Evolutionary conservation across 2,888 invertebrate genomes (phyloP).

Genomic region (Automeris io): DNA sequence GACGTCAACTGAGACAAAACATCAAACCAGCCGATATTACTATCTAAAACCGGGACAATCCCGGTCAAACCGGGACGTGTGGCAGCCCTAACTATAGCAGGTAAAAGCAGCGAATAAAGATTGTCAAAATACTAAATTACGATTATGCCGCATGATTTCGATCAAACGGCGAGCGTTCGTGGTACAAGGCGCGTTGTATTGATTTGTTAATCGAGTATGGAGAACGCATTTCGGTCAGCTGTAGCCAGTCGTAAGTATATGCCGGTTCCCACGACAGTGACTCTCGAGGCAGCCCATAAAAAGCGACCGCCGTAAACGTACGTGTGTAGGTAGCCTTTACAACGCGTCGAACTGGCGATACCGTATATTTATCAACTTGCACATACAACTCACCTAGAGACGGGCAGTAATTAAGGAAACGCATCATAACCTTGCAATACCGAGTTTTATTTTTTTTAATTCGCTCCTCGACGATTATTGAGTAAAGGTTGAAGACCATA

Average conservation of each 20-base stretch:
- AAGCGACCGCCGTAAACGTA: slow-evolving; percentile 68
- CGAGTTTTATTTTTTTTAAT: slow-evolving; percentile 32
- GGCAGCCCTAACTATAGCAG: slow-evolving; percentile 25
- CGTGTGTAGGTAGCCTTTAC: slow-evolving; percentile 69
- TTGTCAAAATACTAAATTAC: slow-evolving; percentile 46
- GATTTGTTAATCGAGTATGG: slow-evolving; percentile 74
- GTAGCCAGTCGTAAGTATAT: slow-evolving; percentile 67
- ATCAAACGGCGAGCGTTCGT: slow-evolving; percentile 49
- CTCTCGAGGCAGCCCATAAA: slow-evolving; percentile 68
- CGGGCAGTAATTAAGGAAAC: slow-evolving; percentile 41
- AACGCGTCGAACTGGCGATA: slow-evolving; percentile 48
- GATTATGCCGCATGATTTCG: slow-evolving; percentile 37
- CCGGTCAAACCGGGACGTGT: too few relatives aligned
- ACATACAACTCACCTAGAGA: slow-evolving; percentile 28
- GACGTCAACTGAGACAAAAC: too few relatives aligned
- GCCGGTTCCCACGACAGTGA: slow-evolving; percentile 75
- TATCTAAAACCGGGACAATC: too few relatives aligned
- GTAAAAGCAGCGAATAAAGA: slow-evolving; percentile 42
- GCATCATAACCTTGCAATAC: slow-evolving; percentile 19
- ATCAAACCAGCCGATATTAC: too few relatives aligned
- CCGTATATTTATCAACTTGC: slow-evolving; percentile 44
- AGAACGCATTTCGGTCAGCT: slow-evolving; percentile 77
- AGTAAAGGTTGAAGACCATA: slow-evolving; percentile 17
- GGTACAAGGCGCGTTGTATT: slow-evolving; percentile 58
- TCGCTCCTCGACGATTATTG: slow-evolving; percentile 15